Base-by-base conservation (phyloP, 2,888 invertebrate species). In the Venusia cambrica region DNA sequence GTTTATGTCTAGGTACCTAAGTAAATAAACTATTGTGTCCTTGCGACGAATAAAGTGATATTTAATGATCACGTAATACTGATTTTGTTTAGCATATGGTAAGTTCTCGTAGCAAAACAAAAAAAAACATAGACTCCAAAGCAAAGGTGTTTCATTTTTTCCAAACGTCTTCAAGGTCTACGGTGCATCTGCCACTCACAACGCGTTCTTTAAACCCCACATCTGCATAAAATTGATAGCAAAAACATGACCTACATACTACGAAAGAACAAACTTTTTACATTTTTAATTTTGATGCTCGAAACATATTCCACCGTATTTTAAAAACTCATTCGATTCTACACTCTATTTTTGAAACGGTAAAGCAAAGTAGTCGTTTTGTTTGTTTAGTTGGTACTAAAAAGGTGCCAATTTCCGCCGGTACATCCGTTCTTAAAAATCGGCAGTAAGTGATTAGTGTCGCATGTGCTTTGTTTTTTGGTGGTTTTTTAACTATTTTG, bases 321-420 rank as follows among this genome's bases (percentile, higher is more conserved):
- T 37, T 13, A 1, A 6, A 21, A 9, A 15, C 7, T 18, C 9
- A 4, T 28, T 28, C 30, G 20, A 59, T 46, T 46, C 13, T 56
- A 16, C 29, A 41, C 57, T 45, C 48, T 69, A 58, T 32, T 1
- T 0, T 4, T 1, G 32, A 5, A 30, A 25, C 4, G 7, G 13
- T 4, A 38, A 59, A 55, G 38, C 22, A 6, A 21, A 6, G 2
- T 5, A 11, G 6, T 26, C n/a, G n/a, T 26, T 12, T 11, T 19
- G 13, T 18, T 10, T 27, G 30, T 24, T 45, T 33, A 48, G 38
- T 57, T 58, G 19, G 28, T 49, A 51, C 47, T 28, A 83, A 84
- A 83, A 83, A 85, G 73, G 71, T 74, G 81, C 83, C 85, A 84
- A 85, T 87, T 76, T 87, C 85, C 85, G 84, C 67, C 77, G 62